Evolutionary conservation across 2,113 vertebrate genomes (phyloP), one percentile per base, ranked within the genome.

Genomic region (Chamaetylas fuelleborni): DNA sequence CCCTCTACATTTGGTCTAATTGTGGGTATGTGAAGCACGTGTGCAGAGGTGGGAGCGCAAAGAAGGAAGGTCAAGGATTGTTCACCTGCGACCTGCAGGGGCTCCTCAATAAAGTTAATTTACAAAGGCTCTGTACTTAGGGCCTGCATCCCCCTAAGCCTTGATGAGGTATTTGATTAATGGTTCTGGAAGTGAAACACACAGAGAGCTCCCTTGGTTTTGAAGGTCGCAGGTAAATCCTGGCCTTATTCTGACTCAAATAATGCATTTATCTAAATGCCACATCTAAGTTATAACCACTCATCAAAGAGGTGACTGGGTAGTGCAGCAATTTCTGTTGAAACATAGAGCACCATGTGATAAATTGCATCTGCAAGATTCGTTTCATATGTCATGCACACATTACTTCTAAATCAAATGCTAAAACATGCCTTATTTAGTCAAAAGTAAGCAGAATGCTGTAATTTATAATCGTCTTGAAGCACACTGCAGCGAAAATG

Each of bases 381-480:
- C 92, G 92, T 95, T 97, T 98, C 86, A 4, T 97, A 96, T 97
- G 96, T 97, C 96, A 96, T 81, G 88, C 88, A 92, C 95, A 97
- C 54, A 93, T 95, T 96, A 94, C 91, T 97, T 96, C 95, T 98
- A 98, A 97, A 97, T 97, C 96, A 98, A 98, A 97, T 92, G 95
- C 91, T 97, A 97, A 96, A 98, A 97, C 95, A 95, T 97, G 95
- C 95, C 96, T 97, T 98, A 93, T 97, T 98, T 96, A 95, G 85
- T 97, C 96, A 98, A 98, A 98, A 98, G 96, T 97, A 97, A 98
- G 96, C 96, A 97, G 97, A 97, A 97, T 95, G 85, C 78, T 97
- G 58, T 97, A 98, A 97, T 98, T 98, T 98, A 96, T 97, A 97
- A 97, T 97, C 42, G 8, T 98, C 95, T 92, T 56, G 90, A 95